Base-by-base conservation (phyloP, 2,113 vertebrate genomes). In the Oryzias javanicus region DNA sequence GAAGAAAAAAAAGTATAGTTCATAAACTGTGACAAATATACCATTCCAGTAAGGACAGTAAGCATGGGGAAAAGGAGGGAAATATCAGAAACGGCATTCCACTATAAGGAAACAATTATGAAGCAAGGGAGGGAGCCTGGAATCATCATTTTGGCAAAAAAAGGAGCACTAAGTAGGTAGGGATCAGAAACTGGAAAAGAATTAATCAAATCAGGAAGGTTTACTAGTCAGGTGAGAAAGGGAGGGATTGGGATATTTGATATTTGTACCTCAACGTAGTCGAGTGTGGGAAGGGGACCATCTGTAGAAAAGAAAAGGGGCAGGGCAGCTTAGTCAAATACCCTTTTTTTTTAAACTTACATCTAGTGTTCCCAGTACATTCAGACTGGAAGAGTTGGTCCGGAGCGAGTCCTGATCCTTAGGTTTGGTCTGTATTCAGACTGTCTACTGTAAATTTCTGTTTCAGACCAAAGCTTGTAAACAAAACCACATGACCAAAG, bases 221-320 rank as follows among this genome's bases (percentile, higher is more conserved):
- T 75, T 64, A 74, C 75, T 81, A 88, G 51, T 84, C 73, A 79
- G 87, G 87, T 90, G 74, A 91, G 72, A 90, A 75, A 75, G 75
- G 81, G 64, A 82, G 76, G 72, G 73, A 69, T 79, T 44, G 78
- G 83, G 83, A 87, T 79, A 86, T 87, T 90, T 90, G 83, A 86
- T 87, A 84, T 84, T 87, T 91, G 90, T 93, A 93, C 92, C 92
- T 93, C 92, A 87, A 89, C 69, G 73, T 87, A 61, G 85, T 82
- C 67, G 85, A 85, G 83, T 89, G 86, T 86, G 88, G 76, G 86
- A 73, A 85, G 87, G 82, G 86, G 90, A 89, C 89, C 92, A 93
- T 92, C 92, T 93, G 92, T 86, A 88, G 85, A 82, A 81, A 91
- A 91, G 83, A 92, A 88, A 91, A 92, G 88, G 87, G 86, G 86